Conservation (phyloP, 1,140 invertebrate genomes). For the Ostrea denselamellosa region DNA sequence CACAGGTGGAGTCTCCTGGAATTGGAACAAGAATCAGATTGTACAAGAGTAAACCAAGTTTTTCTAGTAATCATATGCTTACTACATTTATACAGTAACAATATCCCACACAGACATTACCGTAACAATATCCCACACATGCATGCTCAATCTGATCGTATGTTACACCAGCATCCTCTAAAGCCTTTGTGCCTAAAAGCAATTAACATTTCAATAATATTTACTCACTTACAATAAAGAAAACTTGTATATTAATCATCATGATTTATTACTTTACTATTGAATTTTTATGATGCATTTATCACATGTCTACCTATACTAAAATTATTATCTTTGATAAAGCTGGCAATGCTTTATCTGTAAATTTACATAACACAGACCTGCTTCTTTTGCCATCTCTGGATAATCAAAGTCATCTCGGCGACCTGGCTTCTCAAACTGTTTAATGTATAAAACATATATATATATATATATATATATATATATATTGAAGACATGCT, state of each 20-base stretch:
- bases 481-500: no score
- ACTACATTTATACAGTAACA: no score
- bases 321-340: not conserved
- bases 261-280: not conserved
- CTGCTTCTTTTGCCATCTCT: constrained; percentile 94
- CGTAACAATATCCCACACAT: constrained; percentile 96
- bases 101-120: constrained; percentile 74
- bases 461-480: not conserved
- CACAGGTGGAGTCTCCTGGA: constrained; percentile 94
- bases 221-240: not conserved
- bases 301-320: no score
- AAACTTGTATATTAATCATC: not conserved
- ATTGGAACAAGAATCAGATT: not conserved
- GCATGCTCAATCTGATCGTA: constrained; percentile 92
- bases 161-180: constrained; percentile 90
- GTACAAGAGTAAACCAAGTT: not conserved
- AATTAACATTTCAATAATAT: not conserved
- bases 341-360: not conserved
- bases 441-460: constrained; percentile 54
- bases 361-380: constrained; percentile 56
- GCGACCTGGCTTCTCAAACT: constrained; percentile 93
- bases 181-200: constrained; percentile 87
- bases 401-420: constrained; percentile 93
- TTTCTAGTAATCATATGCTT: no score
- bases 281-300: no score